Conservation (phyloP, 2,888 invertebrate genomes). For the Coremacera marginata region DNA sequence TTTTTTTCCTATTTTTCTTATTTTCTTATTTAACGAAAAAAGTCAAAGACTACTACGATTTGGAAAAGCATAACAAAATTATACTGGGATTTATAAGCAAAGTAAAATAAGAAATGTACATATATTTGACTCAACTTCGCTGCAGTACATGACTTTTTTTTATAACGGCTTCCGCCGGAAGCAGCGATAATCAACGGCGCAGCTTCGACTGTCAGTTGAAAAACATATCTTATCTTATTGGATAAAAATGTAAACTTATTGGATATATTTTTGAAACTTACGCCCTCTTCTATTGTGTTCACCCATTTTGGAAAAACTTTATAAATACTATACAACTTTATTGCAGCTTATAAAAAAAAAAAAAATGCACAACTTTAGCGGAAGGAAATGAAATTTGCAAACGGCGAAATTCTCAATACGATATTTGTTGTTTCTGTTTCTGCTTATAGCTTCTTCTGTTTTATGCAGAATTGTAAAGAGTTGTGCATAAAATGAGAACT, state of each 20-base stretch:
- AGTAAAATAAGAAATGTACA: background rate
- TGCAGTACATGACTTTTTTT: background rate
- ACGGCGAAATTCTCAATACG: background rate
- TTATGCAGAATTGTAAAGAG: background rate
- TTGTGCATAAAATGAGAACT: background rate
- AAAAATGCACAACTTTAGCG: background rate
- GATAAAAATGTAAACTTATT: background rate
- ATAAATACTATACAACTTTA: background rate
- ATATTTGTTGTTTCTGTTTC: background rate
- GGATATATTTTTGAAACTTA: constrained; percentile 5
- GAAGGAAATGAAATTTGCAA: constrained; percentile 13
- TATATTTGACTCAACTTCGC: background rate
- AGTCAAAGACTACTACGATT: constrained; percentile 26
- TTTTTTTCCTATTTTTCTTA: constrained; percentile 20
- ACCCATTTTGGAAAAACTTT: background rate
- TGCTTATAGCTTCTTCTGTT: background rate
- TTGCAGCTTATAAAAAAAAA: background rate
- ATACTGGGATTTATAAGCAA: background rate
- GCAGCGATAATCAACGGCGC: constrained; percentile 21
- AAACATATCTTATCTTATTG: background rate
- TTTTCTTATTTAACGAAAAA: constrained; percentile 24
- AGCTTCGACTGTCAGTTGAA: constrained; percentile 18
- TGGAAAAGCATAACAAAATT: constrained; percentile 1
- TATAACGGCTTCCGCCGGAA: constrained; percentile 30
- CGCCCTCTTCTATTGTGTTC: constrained; percentile 23